phyloP scores from a whole-genome alignment of 1,140 invertebrate species.

The Sitobion miscanthi region DNA sequence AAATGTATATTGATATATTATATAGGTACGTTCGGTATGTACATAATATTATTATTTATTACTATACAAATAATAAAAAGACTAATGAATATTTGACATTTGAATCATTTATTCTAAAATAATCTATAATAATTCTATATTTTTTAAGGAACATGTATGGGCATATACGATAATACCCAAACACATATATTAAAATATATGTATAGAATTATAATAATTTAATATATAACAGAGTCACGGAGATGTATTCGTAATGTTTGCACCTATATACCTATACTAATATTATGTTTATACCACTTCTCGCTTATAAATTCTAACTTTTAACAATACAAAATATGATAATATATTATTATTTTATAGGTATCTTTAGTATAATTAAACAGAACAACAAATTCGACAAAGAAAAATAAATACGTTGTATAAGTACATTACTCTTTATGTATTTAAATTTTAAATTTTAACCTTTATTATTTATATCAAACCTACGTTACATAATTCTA shows the following conservation, averaged over 20 bases:
- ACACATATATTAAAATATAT: background rate
- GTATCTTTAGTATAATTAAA: background rate
- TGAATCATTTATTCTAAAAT: background rate
- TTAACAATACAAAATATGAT: background rate
- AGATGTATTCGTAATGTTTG: background rate
- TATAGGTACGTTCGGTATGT: too few relatives aligned
- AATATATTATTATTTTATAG: background rate
- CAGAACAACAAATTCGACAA: background rate
- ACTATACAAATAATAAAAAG: background rate
- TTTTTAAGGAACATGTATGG: background rate
- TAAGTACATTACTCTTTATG: background rate
- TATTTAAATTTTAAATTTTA: background rate
- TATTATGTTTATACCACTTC: background rate
- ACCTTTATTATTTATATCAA: background rate
- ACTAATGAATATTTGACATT: background rate
- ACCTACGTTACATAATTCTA: background rate
- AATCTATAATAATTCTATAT: background rate
- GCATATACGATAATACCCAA: background rate
- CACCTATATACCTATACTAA: background rate
- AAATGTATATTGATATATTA: too few relatives aligned
- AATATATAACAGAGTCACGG: background rate
- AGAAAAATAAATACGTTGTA: background rate
- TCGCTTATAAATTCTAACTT: background rate
- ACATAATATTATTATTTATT: too few relatives aligned
- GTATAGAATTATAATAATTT: background rate